phyloP scores from a whole-genome alignment of 2,797 vertebrate species.

The Falco naumanni region DNA sequence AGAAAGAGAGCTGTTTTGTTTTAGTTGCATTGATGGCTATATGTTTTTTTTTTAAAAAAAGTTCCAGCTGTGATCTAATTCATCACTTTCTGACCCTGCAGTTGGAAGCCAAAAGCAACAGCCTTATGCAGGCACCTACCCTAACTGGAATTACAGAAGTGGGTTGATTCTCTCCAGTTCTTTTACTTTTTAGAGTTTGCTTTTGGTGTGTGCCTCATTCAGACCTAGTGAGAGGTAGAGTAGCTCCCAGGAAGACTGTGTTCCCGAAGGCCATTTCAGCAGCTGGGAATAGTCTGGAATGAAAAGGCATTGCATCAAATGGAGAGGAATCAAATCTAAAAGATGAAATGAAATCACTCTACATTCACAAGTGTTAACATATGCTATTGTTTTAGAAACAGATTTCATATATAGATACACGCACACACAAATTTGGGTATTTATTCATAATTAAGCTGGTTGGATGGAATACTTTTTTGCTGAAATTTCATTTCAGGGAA shows the following conservation, averaged over 20 bases:
- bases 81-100: not conserved
- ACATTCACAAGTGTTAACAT: not conserved
- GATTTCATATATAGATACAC: not conserved
- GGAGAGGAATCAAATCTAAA: not conserved
- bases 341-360: not conserved
- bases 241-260: not conserved
- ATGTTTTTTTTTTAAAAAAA: not conserved
- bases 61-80: not conserved
- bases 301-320: not conserved
- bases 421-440: not conserved
- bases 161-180: not conserved
- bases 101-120: not conserved
- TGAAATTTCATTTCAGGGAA: not conserved
- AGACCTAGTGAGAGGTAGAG: not conserved
- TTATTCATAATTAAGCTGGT: not conserved
- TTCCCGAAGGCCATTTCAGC: not conserved
- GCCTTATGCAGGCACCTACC: not conserved
- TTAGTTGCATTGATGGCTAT: not conserved
- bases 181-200: not conserved
- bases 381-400: not conserved
- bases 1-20: not conserved
- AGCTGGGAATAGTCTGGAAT: not conserved
- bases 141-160: not conserved
- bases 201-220: not conserved
- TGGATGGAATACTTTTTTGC: not conserved